A percentile compares a stretch with the other conserved stretches of the same genome.
These are phyloP conservation scores for Psittacula echo DNA, from an alignment of 2,797 vertebrate genomes.

Conservation along the genomic window DNA sequence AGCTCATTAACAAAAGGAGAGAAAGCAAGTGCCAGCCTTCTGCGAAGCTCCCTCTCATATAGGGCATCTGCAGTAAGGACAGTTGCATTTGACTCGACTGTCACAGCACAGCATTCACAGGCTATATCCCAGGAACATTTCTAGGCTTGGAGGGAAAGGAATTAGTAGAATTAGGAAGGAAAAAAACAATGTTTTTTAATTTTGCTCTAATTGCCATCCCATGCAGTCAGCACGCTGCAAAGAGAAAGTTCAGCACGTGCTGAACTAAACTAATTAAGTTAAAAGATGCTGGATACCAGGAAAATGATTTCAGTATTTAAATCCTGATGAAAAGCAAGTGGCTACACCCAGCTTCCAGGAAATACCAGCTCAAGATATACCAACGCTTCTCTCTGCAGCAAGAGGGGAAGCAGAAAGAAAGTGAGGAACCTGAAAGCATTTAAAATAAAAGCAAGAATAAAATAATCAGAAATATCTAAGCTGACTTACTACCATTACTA, in stretches of 20 bases:
- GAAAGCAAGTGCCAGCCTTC: background rate
- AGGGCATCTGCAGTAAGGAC: background rate
- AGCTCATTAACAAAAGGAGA: background rate
- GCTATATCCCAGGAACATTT: background rate
- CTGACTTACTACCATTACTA: background rate
- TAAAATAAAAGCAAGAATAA: background rate
- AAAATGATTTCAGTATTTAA: background rate
- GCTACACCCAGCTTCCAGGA: background rate
- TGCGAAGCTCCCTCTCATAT: background rate
- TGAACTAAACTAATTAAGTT: background rate
- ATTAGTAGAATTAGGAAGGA: accelerated
- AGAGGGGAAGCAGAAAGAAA: background rate
- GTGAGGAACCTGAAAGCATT: background rate
- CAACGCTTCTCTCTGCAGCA: accelerated
- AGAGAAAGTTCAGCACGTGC: background rate
- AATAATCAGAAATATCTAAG: background rate
- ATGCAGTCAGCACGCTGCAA: accelerated
- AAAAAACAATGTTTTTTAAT: accelerated
- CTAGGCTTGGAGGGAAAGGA: background rate
- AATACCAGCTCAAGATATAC: too few species aligned
- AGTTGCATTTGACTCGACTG: background rate
- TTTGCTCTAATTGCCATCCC: background rate
- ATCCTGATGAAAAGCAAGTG: background rate
- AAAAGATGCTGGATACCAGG: background rate
- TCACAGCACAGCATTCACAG: background rate